Percentiles rank a stretch among this genome's conserved stretches.
Evolutionary conservation across 1,140 invertebrate genomes (phyloP).

Genomic region (Zaprionus davidi): DNA sequence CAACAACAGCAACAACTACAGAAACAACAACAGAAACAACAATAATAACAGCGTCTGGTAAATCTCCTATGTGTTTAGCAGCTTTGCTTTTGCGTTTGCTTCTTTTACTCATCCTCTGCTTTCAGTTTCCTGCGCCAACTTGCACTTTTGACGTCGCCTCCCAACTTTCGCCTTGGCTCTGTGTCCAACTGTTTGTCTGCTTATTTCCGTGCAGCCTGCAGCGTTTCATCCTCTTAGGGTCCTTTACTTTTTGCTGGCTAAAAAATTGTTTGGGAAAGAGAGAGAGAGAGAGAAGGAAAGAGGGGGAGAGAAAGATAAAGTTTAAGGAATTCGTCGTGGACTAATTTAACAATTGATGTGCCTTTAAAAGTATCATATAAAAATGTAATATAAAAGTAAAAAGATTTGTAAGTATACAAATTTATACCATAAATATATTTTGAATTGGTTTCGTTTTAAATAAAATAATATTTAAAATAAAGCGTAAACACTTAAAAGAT

Average conservation of each 20-base stretch:
- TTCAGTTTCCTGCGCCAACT: neutral
- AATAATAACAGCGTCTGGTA: slow-evolving; percentile 11
- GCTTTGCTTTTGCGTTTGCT: slow-evolving; percentile 32
- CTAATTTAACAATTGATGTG: slow-evolving; percentile 23
- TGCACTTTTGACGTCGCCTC: slow-evolving; percentile 26
- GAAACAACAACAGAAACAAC: neutral
- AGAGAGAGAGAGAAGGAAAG: neutral
- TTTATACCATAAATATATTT: too few relatives aligned
- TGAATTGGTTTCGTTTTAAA: too few relatives aligned
- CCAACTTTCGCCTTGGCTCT: slow-evolving; percentile 18
- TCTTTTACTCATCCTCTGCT: neutral
- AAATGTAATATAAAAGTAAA: neutral
- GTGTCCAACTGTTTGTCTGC: slow-evolving; percentile 35
- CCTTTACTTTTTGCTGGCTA: slow-evolving; percentile 1
- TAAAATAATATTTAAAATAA: too few relatives aligned
- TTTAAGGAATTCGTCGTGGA: slow-evolving; percentile 5
- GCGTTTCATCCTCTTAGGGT: slow-evolving; percentile 30
- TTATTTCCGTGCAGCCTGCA: slow-evolving; percentile 41
- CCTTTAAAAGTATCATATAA: slow-evolving; percentile 4
- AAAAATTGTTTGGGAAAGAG: neutral
- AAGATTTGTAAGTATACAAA: too few relatives aligned
- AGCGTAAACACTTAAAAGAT: too few relatives aligned
- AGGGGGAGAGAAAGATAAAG: neutral
- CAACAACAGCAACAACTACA: neutral
- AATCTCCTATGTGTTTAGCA: slow-evolving; percentile 54